These are phyloP conservation scores for Aramus guarauna DNA, from an alignment of 2,113 vertebrate species.

Conservation along the genomic window DNA sequence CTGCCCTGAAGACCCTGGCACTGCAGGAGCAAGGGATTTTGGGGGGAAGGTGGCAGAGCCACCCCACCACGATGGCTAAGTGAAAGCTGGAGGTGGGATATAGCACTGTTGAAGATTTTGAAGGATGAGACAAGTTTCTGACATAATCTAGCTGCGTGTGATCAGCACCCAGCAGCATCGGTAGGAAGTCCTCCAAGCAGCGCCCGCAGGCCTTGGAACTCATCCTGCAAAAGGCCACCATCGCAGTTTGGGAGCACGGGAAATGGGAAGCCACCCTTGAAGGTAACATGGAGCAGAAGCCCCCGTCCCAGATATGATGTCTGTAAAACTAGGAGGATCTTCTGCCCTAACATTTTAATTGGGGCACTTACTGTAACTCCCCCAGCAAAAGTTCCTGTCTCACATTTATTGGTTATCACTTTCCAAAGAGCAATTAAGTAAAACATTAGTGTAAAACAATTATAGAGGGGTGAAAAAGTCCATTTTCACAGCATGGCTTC, in stretches of 20 bases:
- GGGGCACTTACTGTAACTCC: background rate
- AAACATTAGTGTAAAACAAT: background rate
- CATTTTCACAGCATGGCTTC: background rate
- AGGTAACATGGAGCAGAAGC: background rate
- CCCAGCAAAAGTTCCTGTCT: background rate
- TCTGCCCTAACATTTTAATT: background rate
- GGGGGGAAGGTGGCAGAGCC: background rate
- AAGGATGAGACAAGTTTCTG: background rate
- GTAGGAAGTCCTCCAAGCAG: background rate
- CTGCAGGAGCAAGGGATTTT: background rate
- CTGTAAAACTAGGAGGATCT: background rate
- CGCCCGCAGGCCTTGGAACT: background rate
- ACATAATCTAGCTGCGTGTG: background rate
- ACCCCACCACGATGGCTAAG: accelerated
- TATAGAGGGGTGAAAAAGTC: background rate
- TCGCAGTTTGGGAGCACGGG: background rate
- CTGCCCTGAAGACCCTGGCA: background rate
- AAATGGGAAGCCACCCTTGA: background rate
- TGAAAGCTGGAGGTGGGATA: background rate
- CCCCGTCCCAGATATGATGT: accelerated
- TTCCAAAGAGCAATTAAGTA: background rate
- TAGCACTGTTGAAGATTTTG: background rate
- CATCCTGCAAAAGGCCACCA: background rate
- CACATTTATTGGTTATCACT: background rate
- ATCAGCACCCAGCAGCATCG: accelerated